Percentiles rank a stretch among this genome's conserved stretches.
Evolutionary conservation across 2,888 invertebrate species (phyloP).

Genomic region (Oxycera nigricornis): DNA sequence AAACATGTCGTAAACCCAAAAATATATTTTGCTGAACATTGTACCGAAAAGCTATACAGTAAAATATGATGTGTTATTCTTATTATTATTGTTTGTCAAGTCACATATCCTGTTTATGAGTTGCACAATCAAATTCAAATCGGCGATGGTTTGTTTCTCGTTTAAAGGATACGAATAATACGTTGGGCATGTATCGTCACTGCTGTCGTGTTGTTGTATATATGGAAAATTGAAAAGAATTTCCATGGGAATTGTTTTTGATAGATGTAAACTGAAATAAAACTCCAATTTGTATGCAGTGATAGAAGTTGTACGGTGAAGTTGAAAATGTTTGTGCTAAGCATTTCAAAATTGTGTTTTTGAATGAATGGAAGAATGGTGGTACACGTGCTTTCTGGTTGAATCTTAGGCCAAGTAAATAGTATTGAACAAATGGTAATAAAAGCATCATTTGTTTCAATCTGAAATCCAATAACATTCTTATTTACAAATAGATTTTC

Average conservation of each 20-base stretch:
- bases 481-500: too few relatives aligned
- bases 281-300: constrained; percentile 14
- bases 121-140: constrained; percentile 16
- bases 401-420: too few relatives aligned
- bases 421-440: too few relatives aligned
- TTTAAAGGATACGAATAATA: not conserved
- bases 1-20: not conserved
- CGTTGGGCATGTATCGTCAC: not conserved
- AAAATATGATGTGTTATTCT: not conserved
- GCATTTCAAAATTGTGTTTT: too few relatives aligned
- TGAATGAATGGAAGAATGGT: too few relatives aligned
- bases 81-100: constrained; percentile 4
- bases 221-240: not conserved
- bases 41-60: not conserved
- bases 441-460: too few relatives aligned
- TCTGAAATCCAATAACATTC: too few relatives aligned
- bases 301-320: not conserved
- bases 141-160: not conserved
- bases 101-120: constrained; percentile 12
- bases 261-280: constrained; percentile 24
- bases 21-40: not conserved
- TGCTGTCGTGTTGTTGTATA: not conserved
- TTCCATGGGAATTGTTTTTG: constrained; percentile 23
- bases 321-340: not conserved
- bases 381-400: too few relatives aligned